Evolutionary conservation across 2,113 vertebrate genomes (phyloP), one percentile per base, ranked within the genome.

Genomic region (Nestor notabilis): DNA sequence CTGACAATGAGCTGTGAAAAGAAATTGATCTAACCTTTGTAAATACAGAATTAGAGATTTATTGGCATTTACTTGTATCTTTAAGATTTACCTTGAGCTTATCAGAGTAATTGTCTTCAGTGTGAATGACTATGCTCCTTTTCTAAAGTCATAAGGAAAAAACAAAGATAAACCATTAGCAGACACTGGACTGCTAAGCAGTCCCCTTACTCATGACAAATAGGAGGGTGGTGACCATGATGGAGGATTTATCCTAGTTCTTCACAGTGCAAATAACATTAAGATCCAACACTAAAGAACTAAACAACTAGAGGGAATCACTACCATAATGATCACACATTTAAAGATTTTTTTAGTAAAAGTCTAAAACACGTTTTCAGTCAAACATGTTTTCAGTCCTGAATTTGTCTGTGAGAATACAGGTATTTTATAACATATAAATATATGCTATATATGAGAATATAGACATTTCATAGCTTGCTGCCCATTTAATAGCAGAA

Each of bases 211-310:
- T 85, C n/a, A 19, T 25, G 74, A 56, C 1, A 89, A 70, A 29
- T n/a, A 52, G 12, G 3, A 16, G 9, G 2, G 4, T 55, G 3
- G 13, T 47, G 33, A 15, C 6, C 18, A 29, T 52, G 13, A 74
- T 1, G 1, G 13, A 77, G 4, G 12, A 25, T 69, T 81, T 77
- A 50, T 13, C 3, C 6, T 44, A 0, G 4, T 43, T 50, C 27
- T 74, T 70, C 20, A 35, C 31, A 64, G 19, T 39, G 14, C 12
- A 76, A 64, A 46, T 13, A 61, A 2, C 3, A 25, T 43, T 37
- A 74, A 69, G 25, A 64, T 44, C 13, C 58, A 94, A 56, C 11
- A 65, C 16, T 4, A 53, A 27, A 56, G 85, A 85, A 56, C 10
- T 4, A 53, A 27, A 56, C 82, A 85, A 56, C 10, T 23, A 8